Percentiles rank a stretch among this genome's conserved stretches.
These are phyloP conservation scores for Melanotaenia pygmaea DNA, from an alignment of 2,797 vertebrate genomes.

Conservation along the genomic window DNA sequence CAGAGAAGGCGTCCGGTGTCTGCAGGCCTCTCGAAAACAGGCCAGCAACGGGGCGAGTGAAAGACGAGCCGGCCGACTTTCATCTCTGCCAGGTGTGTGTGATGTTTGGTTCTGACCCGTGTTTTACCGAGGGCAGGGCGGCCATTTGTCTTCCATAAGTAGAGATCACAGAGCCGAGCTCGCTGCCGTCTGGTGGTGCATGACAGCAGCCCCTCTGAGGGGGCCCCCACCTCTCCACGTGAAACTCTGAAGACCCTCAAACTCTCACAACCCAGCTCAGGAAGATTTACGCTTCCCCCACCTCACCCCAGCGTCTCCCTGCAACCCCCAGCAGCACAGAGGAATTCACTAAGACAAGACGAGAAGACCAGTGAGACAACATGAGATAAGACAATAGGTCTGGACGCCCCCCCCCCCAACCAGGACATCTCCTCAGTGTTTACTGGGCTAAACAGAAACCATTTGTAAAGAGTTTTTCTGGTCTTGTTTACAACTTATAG, in stretches of 20 bases:
- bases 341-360: constrained; percentile 60
- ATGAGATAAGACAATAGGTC: too few species aligned
- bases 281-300: constrained; percentile 63
- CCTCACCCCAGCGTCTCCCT: constrained; percentile 52
- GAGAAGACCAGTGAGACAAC: too few species aligned
- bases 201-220: background rate
- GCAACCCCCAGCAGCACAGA: constrained; percentile 61
- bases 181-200: background rate
- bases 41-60: background rate
- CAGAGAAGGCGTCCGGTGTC: too few species aligned
- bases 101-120: constrained; percentile 43
- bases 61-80: constrained; percentile 44
- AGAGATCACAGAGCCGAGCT: background rate
- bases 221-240: constrained; percentile 43
- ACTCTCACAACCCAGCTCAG: constrained; percentile 55
- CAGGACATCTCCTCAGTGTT: too few species aligned
- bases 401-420: too few species aligned
- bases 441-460: too few species aligned
- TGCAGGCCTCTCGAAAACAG: background rate
- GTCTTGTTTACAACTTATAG: too few species aligned
- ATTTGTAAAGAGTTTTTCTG: too few species aligned
- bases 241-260: constrained; percentile 52
- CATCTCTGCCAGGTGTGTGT: constrained; percentile 56
- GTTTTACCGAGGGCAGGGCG: constrained; percentile 43
- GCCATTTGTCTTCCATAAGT: too few species aligned